Evolutionary conservation across 2,113 vertebrate species (phyloP), one percentile per base, ranked within the genome.

Genomic region (Psittacara wagleri): DNA sequence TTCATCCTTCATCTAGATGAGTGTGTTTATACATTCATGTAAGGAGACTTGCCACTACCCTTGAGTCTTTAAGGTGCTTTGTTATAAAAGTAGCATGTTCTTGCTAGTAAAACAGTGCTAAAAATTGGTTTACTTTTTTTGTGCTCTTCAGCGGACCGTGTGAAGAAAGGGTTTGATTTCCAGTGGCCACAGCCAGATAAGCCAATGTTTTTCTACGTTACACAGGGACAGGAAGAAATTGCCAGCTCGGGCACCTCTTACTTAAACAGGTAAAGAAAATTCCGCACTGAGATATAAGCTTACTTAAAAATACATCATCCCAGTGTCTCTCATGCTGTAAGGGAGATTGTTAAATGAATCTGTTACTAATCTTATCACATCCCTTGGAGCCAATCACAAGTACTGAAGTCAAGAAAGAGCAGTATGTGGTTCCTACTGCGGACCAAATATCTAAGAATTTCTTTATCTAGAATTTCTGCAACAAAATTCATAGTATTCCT

Each of bases 181-280:
- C 99, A 99, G 98, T 99, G 99, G 99, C 99, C 99, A 3, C 99
- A 99, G 57, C 99, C 99, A 6, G 99, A 99, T 90, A 99, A 99
- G 84, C 99, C 99, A 17, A 99, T 99, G 99, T 99, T 99, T 95
- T 99, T 99, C 98, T 99, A 99, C 1, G 99, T 99, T 86, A 99
- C 99, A 35, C 99, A 99, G 95, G 99, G 99, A 8, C 99, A 99
- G 96, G 99, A 99, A 94, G 99, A 99, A 96, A 99, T 99, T 6
- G 99, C 99, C 79, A 99, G 99, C 95, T 99, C 99, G 1, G 99
- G 99, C 96, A 99, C 99, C 17, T 99, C 99, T 29, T 99, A 99
- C 90, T 98, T 99, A 11, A 99, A 99, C 98, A 99, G 99, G 99
- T 99, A 90, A 97, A 59, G 18, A 19, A 6, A 43, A 7, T n/a